Evolutionary conservation across 1,140 invertebrate species (phyloP).

Genomic region (Limonius californicus): DNA sequence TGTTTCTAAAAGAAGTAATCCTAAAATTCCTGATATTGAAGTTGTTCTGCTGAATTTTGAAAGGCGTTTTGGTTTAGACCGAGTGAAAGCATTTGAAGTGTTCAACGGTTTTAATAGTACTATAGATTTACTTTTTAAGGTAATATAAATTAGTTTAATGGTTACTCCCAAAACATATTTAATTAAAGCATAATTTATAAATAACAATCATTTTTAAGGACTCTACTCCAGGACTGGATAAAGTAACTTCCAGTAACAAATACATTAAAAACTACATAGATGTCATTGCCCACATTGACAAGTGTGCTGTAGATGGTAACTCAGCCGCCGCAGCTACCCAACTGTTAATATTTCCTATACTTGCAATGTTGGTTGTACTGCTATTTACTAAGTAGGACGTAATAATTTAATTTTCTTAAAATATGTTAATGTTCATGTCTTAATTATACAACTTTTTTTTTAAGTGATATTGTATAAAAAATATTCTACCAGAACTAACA

Average conservation of each 20-base stretch:
- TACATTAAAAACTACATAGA: conserved; percentile 35
- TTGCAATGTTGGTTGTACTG: no score
- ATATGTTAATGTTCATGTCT: no score
- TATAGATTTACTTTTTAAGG: conserved; percentile 55
- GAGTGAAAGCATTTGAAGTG: conserved; percentile 43
- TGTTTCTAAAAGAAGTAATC: conserved; percentile 44
- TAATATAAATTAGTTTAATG: no score
- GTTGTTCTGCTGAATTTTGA: conserved; percentile 31
- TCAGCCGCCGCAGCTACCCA: no score
- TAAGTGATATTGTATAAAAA: no score
- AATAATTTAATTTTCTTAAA: no score
- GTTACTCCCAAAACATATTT: no score
- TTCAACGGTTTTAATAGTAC: conserved; percentile 51
- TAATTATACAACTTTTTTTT: no score
- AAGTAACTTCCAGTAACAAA: conserved; percentile 12
- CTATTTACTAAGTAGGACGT: no score
- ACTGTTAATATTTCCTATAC: no score
- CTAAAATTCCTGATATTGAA: conserved; percentile 30
- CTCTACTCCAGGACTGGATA: conserved; percentile 51
- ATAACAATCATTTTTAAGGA: conserved; percentile 32
- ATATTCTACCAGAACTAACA: no score
- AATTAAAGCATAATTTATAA: no score
- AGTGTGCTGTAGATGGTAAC: not conserved
- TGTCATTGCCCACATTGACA: not conserved
- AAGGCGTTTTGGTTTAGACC: conserved; percentile 27